Base-by-base conservation (phyloP, 2,113 vertebrate species). In the Dicrurus megarhynchus region DNA sequence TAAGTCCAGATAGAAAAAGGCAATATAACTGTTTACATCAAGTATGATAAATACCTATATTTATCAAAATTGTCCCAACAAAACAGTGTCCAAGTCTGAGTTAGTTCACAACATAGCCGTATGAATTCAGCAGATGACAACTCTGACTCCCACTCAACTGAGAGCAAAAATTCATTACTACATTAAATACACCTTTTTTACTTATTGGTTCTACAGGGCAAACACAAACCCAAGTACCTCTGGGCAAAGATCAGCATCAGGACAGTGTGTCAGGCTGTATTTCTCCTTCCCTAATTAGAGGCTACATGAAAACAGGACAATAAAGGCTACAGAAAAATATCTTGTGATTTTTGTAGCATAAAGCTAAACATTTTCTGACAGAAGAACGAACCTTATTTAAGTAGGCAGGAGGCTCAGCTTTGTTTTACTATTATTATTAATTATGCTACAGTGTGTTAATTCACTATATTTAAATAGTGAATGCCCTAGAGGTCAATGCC, bases 1-100 rank as follows among this genome's bases (percentile, higher is more conserved):
- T 99, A 89, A 67, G 42, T 55, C 26, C 95, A 97, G 78, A 95
- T 0, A 95, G 71, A 75, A 41, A 61, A 37, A 88, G 73, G 10
- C 7, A 84, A 32, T 20, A 11, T 27, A 69, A 61, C 3, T 49
- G 3, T 16, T 76, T 16, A 16, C 12, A 63, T 37, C 35, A 49
- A 69, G 35, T 49, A 13, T 6, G 49, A 49, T 26, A 49, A 49
- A 76, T 35, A 49, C 11, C 26, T 23, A 16, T 21, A 84, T 47
- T 70, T 77, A 67, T 27, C 24, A 60, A 59, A 85, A 77, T 44
- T 32, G 73, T 65, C 79, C 59, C 15, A 76, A 70, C 8, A 41
- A 84, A 80, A 27, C 13, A 59, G 20, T 3, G 33, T 55, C 49
- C 53, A 65, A 49, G 21, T 75, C 26, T 69, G 24, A 89, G 18